Conservation (phyloP, 2,888 invertebrate genomes). For the Synanthedon vespiformis region DNA sequence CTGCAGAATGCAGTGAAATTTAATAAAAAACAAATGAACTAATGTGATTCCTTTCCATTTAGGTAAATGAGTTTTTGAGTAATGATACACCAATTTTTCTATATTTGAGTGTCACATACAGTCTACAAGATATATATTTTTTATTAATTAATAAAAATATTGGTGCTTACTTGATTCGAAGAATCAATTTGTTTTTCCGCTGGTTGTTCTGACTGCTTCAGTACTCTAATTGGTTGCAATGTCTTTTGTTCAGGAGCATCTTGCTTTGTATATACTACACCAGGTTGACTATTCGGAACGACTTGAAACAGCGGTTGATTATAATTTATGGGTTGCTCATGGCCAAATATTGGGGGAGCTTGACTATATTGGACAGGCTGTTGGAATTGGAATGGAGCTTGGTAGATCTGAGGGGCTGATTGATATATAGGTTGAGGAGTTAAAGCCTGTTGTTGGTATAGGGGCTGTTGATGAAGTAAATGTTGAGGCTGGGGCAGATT, state of each 20-base stretch:
- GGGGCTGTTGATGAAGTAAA: conserved; percentile 13
- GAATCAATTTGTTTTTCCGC: neutral
- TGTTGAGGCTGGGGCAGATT: conserved; percentile 11
- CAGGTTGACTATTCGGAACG: conserved; percentile 8
- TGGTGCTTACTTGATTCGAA: neutral
- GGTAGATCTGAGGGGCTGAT: conserved; percentile 2
- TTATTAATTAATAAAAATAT: neutral
- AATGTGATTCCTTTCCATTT: too few relatives aligned
- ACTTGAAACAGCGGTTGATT: conserved; percentile 10
- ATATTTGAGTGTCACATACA: too few relatives aligned
- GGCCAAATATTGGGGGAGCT: conserved; percentile 5
- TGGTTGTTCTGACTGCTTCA: conserved; percentile 11
- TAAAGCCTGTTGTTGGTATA: conserved; percentile 4
- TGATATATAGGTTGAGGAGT: conserved; percentile 7
- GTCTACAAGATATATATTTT: too few relatives aligned
- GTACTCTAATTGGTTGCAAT: conserved; percentile 10
- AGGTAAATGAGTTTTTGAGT: too few relatives aligned
- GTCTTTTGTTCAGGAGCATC: conserved; percentile 7
- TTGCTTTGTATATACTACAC: conserved; percentile 8
- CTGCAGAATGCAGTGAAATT: too few relatives aligned
- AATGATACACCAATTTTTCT: too few relatives aligned
- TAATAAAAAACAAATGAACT: too few relatives aligned
- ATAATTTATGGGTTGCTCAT: conserved; percentile 6
- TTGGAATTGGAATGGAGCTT: conserved; percentile 5
- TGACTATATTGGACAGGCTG: conserved; percentile 7